Evolutionary conservation across 2,797 vertebrate species (phyloP).

Genomic region (Microctenopoma lineatum): DNA sequence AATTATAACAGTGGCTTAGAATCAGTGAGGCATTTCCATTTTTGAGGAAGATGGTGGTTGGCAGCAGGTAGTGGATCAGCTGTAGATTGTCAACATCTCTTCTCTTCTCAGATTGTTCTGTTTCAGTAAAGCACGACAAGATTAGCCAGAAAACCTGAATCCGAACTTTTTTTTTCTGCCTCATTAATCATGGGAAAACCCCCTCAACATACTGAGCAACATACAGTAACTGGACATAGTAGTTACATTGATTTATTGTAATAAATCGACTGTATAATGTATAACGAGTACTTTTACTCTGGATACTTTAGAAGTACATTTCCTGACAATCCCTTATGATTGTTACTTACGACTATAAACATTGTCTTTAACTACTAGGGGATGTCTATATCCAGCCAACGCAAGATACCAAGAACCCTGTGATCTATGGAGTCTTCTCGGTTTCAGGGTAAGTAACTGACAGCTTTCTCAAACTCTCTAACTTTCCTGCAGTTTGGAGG

Average conservation of each 20-base stretch:
- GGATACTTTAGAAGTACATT: not conserved
- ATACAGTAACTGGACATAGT: too few relatives aligned
- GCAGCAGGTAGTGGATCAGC: too few relatives aligned
- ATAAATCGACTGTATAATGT: not conserved
- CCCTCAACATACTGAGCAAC: not conserved
- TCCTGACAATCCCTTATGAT: not conserved
- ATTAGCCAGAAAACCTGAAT: not conserved
- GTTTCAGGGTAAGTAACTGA: conserved; percentile 91
- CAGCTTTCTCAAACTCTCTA: conserved; percentile 42
- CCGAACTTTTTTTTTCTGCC: not conserved
- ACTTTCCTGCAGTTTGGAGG: conserved; percentile 44
- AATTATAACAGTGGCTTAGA: not conserved
- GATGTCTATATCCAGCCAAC: conserved; percentile 98
- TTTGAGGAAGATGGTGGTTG: too few relatives aligned
- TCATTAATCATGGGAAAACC: not conserved
- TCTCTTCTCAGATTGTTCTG: not conserved
- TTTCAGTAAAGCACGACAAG: not conserved
- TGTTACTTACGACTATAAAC: conserved; percentile 29
- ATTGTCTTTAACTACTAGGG: conserved; percentile 83
- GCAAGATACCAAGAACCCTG: conserved; percentile 96
- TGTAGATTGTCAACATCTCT: too few relatives aligned
- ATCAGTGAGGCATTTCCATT: not conserved
- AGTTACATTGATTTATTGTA: not conserved
- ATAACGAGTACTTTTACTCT: not conserved
- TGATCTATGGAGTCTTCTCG: conserved; percentile 97